Percentiles rank a stretch among this genome's conserved stretches.
Conservation (phyloP, 1,140 invertebrate species). For the Anthonomus grandis region DNA sequence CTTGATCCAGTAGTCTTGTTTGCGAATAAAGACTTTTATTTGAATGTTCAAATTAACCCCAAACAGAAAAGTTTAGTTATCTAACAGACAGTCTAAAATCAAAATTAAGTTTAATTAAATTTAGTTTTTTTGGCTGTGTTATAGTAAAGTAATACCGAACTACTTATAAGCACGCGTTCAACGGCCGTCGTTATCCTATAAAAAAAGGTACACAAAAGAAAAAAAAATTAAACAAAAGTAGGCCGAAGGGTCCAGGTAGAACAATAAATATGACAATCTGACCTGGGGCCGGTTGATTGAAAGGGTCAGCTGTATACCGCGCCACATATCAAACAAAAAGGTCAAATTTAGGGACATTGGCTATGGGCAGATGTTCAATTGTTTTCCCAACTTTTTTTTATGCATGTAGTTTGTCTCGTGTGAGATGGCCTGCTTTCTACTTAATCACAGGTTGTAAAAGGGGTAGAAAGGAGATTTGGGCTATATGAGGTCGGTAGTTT, state of each 20-base stretch:
- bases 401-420: constrained; percentile 6
- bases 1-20: too few species aligned
- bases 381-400: constrained; percentile 24
- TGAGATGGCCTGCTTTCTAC: constrained; percentile 7
- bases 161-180: constrained; percentile 6
- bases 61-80: too few species aligned
- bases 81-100: too few species aligned
- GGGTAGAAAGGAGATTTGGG: not conserved
- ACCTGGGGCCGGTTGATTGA: constrained; percentile 11
- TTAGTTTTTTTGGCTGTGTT: too few species aligned
- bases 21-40: too few species aligned
- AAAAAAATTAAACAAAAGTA: constrained; percentile 14
- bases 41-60: too few species aligned
- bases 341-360: constrained; percentile 37
- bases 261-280: constrained; percentile 22
- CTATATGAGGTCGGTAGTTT: not conserved
- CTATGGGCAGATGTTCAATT: constrained; percentile 32
- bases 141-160: too few species aligned
- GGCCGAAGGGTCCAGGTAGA: constrained; percentile 17
- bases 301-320: constrained; percentile 19
- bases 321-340: constrained; percentile 33
- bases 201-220: constrained; percentile 6
- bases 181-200: not conserved
- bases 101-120: too few species aligned
- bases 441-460: constrained; percentile 5